These are phyloP conservation scores for Scaptomyza pallida DNA, from an alignment of 1,140 invertebrate species.

Conservation along the genomic window DNA sequence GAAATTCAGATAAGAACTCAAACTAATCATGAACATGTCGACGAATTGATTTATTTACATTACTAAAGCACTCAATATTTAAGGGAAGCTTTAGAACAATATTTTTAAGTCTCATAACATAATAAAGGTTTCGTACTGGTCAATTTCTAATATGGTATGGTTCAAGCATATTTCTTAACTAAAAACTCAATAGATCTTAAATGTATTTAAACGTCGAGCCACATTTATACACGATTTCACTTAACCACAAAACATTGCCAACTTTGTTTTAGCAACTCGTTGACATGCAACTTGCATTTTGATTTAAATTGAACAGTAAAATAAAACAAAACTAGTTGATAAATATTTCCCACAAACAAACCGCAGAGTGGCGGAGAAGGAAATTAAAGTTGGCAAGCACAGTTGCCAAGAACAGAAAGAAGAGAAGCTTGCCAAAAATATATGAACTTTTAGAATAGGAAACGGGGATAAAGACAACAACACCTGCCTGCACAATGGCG, in stretches of 20 bases:
- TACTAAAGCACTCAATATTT: conserved; percentile 27
- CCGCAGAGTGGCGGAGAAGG: background rate
- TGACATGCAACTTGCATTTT: conserved; percentile 32
- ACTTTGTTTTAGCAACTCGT: conserved; percentile 12
- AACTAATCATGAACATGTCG: conserved; percentile 28
- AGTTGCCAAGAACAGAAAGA: conserved; percentile 17
- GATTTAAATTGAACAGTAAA: conserved; percentile 35
- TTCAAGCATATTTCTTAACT: too few relatives aligned
- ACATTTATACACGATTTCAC: background rate
- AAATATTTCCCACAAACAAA: conserved; percentile 29
- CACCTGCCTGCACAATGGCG: conserved; percentile 76
- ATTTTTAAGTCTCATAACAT: conserved; percentile 1
- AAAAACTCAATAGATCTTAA: too few relatives aligned
- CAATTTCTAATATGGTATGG: background rate
- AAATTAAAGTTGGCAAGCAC: conserved; percentile 10
- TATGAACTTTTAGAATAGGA: conserved; percentile 3
- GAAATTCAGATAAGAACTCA: conserved; percentile 29
- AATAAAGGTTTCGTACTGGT: too few relatives aligned
- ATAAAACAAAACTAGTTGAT: conserved; percentile 42
- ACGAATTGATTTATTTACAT: conserved; percentile 35
- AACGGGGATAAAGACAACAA: conserved; percentile 42
- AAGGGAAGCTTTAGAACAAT: conserved; percentile 16
- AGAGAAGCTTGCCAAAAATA: conserved; percentile 29
- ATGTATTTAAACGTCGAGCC: background rate
- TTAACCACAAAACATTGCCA: conserved; percentile 9